phyloP scores from a whole-genome alignment of 1,140 invertebrate species.

The Diachasma alloeum region DNA sequence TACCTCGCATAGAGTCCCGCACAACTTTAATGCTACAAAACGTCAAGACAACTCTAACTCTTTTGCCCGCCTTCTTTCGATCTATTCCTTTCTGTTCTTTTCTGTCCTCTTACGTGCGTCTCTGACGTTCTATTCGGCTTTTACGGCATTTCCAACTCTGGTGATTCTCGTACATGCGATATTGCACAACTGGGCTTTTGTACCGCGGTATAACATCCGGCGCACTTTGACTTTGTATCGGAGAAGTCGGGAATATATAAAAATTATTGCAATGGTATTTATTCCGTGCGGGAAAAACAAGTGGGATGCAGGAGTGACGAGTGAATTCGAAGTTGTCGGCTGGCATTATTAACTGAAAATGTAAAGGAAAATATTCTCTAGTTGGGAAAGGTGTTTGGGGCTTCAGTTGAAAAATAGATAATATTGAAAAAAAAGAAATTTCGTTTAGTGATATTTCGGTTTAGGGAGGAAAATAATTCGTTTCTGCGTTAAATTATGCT shows the following conservation, averaged over 20 bases:
- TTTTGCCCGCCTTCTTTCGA: constrained; percentile 1
- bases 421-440: too few species aligned
- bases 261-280: background rate
- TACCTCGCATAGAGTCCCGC: background rate
- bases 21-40: background rate
- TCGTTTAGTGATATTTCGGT: too few species aligned
- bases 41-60: background rate
- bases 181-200: background rate
- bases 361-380: too few species aligned
- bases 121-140: background rate
- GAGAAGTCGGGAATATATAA: background rate
- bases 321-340: too few species aligned
- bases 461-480: too few species aligned
- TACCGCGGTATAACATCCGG: background rate
- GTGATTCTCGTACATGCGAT: background rate
- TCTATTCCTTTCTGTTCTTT: background rate
- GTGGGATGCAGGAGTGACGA: too few species aligned
- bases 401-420: too few species aligned
- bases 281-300: background rate
- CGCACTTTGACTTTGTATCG: background rate
- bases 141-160: background rate
- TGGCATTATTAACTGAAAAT: too few species aligned
- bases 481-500: too few species aligned
- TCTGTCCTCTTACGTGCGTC: background rate
- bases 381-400: too few species aligned